phyloP scores from a whole-genome alignment of 2,797 vertebrate species.

The Pseudochirops cupreus region DNA sequence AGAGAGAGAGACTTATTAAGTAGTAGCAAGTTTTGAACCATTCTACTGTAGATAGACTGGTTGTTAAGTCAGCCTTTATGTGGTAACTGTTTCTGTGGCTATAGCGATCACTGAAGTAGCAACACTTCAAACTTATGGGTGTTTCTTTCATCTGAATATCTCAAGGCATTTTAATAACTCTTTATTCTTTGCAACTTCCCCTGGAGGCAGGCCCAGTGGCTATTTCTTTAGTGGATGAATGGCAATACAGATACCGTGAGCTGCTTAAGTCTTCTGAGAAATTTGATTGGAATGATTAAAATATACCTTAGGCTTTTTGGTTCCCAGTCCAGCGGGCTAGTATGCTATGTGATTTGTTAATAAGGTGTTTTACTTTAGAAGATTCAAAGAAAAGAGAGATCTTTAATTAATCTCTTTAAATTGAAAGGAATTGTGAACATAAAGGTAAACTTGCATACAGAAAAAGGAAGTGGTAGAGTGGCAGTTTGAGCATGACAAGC shows the following conservation, averaged over 20 bases:
- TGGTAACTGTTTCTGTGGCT: conserved; percentile 14
- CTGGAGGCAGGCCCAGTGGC: conserved; percentile 15
- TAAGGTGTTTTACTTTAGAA: conserved; percentile 29
- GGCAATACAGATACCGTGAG: conserved; percentile 2
- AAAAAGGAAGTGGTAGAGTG: neutral
- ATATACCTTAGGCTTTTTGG: conserved; percentile 5
- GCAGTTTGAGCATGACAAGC: conserved; percentile 22
- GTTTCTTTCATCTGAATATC: conserved; percentile 20
- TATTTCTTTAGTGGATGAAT: conserved; percentile 9
- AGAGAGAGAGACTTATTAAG: neutral
- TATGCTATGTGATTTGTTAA: conserved; percentile 33
- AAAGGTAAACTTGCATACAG: neutral
- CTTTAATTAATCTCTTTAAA: conserved; percentile 43
- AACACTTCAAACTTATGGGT: conserved; percentile 37
- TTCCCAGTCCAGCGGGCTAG: neutral
- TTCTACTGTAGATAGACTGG: neutral
- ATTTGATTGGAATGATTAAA: neutral
- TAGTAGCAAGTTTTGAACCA: neutral
- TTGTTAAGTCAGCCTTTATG: conserved; percentile 29
- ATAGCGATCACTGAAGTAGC: conserved; percentile 12
- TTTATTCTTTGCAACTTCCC: conserved; percentile 10
- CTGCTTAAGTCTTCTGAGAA: conserved; percentile 12
- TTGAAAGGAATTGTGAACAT: conserved; percentile 45
- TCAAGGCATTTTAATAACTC: conserved; percentile 6
- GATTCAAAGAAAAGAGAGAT: neutral